These are phyloP conservation scores for Xenopus laevis DNA, from an alignment of 2,113 vertebrate genomes.

Conservation along the genomic window DNA sequence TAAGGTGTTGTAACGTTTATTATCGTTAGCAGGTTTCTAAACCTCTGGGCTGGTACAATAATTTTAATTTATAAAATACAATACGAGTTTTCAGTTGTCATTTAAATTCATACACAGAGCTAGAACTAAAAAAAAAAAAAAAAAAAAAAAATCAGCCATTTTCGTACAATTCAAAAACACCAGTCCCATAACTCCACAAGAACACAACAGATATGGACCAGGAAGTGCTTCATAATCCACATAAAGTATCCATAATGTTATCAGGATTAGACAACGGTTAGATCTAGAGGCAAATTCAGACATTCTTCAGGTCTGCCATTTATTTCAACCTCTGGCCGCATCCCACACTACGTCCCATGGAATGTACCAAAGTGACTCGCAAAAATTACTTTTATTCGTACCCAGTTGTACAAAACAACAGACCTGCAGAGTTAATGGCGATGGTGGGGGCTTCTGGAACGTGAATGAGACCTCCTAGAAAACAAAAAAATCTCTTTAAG, in stretches of 20 bases:
- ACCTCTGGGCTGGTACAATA: no score
- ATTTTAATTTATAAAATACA: no score
- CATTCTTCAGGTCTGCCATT: no score
- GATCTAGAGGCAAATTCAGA: no score
- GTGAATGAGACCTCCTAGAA: constrained; percentile 23
- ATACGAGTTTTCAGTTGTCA: no score
- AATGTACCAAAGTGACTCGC: not conserved
- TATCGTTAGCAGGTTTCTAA: no score
- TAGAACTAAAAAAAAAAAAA: no score
- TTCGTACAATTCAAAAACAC: not conserved
- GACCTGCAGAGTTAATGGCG: constrained; percentile 5
- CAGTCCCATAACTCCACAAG: not conserved
- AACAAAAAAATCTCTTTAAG: not conserved
- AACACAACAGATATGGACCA: not conserved
- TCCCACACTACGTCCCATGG: not conserved
- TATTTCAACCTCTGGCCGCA: not conserved
- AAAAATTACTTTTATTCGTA: not conserved
- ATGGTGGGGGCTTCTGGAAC: constrained; percentile 33
- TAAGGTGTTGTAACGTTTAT: no score
- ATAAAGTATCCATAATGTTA: no score
- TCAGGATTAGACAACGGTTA: no score
- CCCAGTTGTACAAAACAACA: not conserved
- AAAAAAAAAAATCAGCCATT: not conserved
- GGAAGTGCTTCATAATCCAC: not conserved
- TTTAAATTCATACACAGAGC: no score